Conservation (phyloP, 2,888 invertebrate species). For the Digitonthophagus gazella region DNA sequence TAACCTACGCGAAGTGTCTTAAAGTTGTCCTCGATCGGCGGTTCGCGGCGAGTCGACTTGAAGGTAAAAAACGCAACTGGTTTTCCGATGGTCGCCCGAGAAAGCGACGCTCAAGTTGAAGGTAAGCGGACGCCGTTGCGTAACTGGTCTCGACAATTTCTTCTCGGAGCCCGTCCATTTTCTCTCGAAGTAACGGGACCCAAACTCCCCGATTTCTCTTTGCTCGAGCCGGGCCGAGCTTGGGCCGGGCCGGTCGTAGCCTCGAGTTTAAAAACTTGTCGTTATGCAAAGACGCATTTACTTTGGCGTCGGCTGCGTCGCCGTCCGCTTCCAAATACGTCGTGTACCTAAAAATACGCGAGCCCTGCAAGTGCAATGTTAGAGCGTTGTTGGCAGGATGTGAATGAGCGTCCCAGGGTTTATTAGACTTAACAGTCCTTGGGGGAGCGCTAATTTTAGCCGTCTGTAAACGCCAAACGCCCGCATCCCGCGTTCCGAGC, state of each 20-base stretch:
- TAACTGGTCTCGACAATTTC: neutral
- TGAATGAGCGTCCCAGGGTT: constrained; percentile 34
- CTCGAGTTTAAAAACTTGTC: neutral
- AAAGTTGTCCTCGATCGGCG: neutral
- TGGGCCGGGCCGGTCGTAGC: neutral
- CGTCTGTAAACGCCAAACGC: neutral
- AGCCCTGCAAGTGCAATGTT: constrained; percentile 34
- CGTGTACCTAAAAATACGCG: constrained; percentile 17
- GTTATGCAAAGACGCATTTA: neutral
- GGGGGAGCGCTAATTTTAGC: constrained; percentile 19
- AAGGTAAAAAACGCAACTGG: neutral
- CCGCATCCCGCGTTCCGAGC: neutral
- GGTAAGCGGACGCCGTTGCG: neutral
- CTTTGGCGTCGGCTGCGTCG: neutral
- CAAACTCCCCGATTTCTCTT: neutral
- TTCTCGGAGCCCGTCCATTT: neutral
- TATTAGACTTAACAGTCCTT: constrained; percentile 37
- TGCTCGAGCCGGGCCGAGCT: no score
- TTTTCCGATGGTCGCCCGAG: neutral
- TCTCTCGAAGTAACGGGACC: neutral
- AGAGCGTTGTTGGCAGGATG: constrained; percentile 30
- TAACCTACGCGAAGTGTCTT: neutral
- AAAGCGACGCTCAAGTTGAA: neutral
- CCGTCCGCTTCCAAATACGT: neutral
- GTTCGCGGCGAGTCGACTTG: neutral